These are phyloP conservation scores for Onychomys arenicola DNA, from an alignment of 2,797 vertebrate genomes.

Conservation along the genomic window DNA sequence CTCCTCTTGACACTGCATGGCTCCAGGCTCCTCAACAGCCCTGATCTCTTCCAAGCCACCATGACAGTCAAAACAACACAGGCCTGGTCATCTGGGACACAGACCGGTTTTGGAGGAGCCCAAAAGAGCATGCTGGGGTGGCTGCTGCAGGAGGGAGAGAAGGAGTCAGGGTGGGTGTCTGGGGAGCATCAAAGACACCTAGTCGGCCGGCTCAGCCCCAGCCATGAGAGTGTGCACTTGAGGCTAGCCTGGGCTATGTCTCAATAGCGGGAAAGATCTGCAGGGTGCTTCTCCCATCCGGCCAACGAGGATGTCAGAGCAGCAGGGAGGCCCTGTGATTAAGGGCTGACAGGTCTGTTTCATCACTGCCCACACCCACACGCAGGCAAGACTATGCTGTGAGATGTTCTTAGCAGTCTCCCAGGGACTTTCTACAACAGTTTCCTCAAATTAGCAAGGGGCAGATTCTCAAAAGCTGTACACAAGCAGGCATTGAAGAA, in stretches of 20 bases:
- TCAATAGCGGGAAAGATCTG: background rate
- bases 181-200: background rate
- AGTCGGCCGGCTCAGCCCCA: too few species aligned
- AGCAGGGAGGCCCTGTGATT: background rate
- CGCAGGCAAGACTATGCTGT: background rate
- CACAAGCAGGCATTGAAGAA: background rate
- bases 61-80: background rate
- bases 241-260: background rate
- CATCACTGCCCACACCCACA: fast-evolving
- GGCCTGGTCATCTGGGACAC: constrained; percentile 65
- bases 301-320: background rate
- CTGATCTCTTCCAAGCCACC: background rate
- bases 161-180: background rate
- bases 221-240: background rate
- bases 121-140: background rate
- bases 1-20: background rate
- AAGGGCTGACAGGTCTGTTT: background rate
- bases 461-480: background rate
- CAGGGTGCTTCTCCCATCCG: background rate
- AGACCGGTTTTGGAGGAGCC: constrained; percentile 50
- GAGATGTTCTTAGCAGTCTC: background rate
- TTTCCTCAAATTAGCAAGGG: background rate
- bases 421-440: background rate
- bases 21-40: background rate
- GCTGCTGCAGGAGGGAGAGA: constrained; percentile 55